Percentiles rank a stretch among this genome's conserved stretches.
phyloP scores from a whole-genome alignment of 2,797 vertebrate genomes.

The Arvicola amphibius region DNA sequence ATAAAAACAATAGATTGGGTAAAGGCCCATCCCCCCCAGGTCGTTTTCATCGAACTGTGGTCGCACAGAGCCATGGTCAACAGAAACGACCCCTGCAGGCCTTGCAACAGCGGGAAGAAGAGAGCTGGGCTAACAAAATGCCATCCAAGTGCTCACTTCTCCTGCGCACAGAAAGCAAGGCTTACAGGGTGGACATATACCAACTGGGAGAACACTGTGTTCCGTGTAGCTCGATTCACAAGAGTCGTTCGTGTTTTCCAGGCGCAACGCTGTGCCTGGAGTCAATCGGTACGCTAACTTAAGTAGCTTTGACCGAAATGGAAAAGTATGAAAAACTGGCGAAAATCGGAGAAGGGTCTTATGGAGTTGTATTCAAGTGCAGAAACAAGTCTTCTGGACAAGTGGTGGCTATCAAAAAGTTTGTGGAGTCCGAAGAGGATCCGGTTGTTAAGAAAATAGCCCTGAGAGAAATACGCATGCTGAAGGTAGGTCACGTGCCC shows the following conservation, averaged over 20 bases:
- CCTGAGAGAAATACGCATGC: conserved; percentile 92
- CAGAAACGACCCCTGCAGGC: background rate
- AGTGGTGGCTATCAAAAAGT: conserved; percentile 94
- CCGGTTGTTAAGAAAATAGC: conserved; percentile 95
- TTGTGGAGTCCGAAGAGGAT: conserved; percentile 94
- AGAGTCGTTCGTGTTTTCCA: conserved; percentile 67
- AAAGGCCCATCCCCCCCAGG: background rate
- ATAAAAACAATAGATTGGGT: conserved; percentile 26
- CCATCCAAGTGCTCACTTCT: background rate
- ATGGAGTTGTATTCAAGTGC: conserved; percentile 95
- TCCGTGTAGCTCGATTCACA: background rate
- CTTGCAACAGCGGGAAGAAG: background rate
- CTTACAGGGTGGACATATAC: background rate
- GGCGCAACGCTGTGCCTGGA: conserved; percentile 48
- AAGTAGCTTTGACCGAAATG: conserved; percentile 83
- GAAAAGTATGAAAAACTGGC: conserved; percentile 94
- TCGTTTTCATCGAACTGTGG: background rate
- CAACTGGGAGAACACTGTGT: background rate
- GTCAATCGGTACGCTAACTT: background rate
- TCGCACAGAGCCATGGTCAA: background rate
- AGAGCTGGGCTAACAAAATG: background rate
- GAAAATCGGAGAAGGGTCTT: conserved; percentile 94
- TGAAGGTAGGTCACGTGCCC: conserved; percentile 89
- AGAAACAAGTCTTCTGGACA: conserved; percentile 92
- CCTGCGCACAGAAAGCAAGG: background rate